phyloP scores from a whole-genome alignment of 2,113 vertebrate genomes.

The Gallinago paraguaiae region DNA sequence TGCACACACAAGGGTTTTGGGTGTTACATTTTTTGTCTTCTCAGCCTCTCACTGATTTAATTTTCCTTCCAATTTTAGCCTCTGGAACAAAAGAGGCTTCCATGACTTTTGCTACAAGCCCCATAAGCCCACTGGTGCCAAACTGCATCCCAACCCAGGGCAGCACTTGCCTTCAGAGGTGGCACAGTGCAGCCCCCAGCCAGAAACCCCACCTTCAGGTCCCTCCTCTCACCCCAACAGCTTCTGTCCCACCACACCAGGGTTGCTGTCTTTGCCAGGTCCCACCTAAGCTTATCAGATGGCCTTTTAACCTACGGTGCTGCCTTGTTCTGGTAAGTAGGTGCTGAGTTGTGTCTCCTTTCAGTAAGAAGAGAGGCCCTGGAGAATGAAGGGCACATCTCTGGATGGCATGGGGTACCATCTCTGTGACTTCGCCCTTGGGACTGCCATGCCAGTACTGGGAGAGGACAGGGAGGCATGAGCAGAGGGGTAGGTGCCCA shows the following conservation, averaged over 20 bases:
- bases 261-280: neutral
- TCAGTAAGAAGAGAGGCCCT: neutral
- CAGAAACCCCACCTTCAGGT: neutral
- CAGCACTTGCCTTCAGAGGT: neutral
- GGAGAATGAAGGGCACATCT: neutral
- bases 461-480: neutral
- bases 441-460: neutral
- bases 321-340: neutral
- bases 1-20: neutral
- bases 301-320: neutral
- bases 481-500: neutral
- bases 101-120: neutral
- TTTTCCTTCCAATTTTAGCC: conserved; percentile 33
- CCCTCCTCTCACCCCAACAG: neutral
- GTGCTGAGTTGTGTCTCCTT: neutral
- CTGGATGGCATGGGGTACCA: rapidly evolving
- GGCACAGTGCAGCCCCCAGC: neutral
- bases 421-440: neutral
- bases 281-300: neutral
- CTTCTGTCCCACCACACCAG: neutral
- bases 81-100: conserved; percentile 28
- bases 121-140: rapidly evolving
- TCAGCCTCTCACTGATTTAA: conserved; percentile 15
- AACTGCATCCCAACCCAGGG: neutral
- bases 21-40: neutral